Evolutionary conservation across 2,113 vertebrate species (phyloP).

Genomic region (Eonycteris spelaea): DNA sequence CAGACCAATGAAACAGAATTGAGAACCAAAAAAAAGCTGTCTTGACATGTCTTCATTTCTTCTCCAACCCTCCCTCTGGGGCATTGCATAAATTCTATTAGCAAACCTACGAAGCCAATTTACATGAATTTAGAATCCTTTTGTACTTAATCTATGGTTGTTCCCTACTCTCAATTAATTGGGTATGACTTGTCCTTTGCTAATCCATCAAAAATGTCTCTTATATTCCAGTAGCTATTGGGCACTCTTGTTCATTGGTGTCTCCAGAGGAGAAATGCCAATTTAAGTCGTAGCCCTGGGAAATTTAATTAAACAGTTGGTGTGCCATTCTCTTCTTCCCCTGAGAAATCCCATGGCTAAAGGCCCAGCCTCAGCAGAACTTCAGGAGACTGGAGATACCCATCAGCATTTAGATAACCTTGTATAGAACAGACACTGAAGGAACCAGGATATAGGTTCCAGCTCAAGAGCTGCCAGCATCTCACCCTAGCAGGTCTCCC

Average conservation of each 20-base stretch:
- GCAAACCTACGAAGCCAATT: slow-evolving; percentile 3
- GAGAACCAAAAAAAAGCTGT: neutral
- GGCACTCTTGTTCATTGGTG: neutral
- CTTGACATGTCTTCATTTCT: neutral
- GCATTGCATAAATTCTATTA: slow-evolving; percentile 12
- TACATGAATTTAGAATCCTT: neutral
- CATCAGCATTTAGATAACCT: neutral
- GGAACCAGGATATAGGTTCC: neutral
- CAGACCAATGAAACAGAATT: no score
- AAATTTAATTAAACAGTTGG: neutral
- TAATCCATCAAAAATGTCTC: neutral
- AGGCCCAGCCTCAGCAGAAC: neutral
- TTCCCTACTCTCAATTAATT: neutral
- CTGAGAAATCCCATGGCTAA: neutral
- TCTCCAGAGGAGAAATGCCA: neutral
- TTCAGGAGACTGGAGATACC: neutral
- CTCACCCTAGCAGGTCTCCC: neutral
- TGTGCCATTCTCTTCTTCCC: neutral
- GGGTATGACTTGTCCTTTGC: neutral
- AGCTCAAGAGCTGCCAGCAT: neutral
- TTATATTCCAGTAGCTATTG: neutral
- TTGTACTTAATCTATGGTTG: neutral
- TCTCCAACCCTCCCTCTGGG: neutral
- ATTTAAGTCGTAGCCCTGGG: neutral
- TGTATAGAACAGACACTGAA: neutral